Conservation (phyloP, 2,888 invertebrate species). For the Amiota communis region DNA sequence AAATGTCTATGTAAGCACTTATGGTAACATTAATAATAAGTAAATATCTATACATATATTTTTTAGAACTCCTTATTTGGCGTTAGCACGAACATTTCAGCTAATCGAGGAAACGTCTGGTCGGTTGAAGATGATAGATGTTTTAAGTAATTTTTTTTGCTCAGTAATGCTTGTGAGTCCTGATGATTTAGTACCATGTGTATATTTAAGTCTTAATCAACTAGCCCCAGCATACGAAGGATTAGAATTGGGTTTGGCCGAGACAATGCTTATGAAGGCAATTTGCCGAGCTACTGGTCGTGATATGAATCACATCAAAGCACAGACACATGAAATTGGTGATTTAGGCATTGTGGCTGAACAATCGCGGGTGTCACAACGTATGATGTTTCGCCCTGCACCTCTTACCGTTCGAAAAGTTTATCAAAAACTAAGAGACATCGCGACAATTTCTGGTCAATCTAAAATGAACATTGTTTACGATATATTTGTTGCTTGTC, state of each 20-base stretch:
- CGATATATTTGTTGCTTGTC: slow-evolving; percentile 92
- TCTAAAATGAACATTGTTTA: slow-evolving; percentile 93
- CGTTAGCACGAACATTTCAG: slow-evolving; percentile 91
- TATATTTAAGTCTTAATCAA: slow-evolving; percentile 96
- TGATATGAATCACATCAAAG: slow-evolving; percentile 86
- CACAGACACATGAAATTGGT: slow-evolving; percentile 77
- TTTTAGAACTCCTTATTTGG: slow-evolving; percentile 90
- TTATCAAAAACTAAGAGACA: slow-evolving; percentile 87
- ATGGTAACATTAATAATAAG: slow-evolving; percentile 1
- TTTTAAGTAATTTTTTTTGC: slow-evolving; percentile 91
- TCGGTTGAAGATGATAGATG: slow-evolving; percentile 92
- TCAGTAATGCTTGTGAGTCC: slow-evolving; percentile 92
- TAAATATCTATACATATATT: slow-evolving; percentile 10
- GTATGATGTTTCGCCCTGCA: slow-evolving; percentile 89
- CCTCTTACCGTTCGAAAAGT: slow-evolving; percentile 84
- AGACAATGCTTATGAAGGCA: slow-evolving; percentile 94
- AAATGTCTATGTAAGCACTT: slow-evolving; percentile 78
- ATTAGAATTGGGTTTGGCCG: slow-evolving; percentile 94
- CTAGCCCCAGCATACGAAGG: slow-evolving; percentile 97
- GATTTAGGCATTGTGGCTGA: slow-evolving; percentile 95
- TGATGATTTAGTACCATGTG: slow-evolving; percentile 89
- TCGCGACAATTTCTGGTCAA: slow-evolving; percentile 88
- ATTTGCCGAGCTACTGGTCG: slow-evolving; percentile 92
- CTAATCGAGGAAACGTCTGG: slow-evolving; percentile 89
- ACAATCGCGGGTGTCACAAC: slow-evolving; percentile 86